phyloP scores from a whole-genome alignment of 2,797 vertebrate genomes.

The Enteromius afrohamiltoni region DNA sequence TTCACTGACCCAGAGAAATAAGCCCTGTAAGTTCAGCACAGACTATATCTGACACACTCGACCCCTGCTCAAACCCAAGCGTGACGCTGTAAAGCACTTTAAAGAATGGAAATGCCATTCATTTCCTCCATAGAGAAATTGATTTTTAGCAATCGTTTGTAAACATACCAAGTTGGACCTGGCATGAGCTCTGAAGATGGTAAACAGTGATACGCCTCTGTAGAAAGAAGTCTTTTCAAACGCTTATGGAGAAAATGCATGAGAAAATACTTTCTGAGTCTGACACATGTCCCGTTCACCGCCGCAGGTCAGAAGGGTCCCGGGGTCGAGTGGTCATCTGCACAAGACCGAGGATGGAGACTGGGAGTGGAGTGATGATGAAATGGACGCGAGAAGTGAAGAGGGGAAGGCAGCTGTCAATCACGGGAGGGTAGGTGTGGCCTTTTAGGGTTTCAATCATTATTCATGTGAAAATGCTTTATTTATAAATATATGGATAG shows the following conservation, averaged over 20 bases:
- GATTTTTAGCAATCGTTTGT: background rate
- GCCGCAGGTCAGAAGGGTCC: conserved; percentile 90
- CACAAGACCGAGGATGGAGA: conserved; percentile 98
- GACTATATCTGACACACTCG: background rate
- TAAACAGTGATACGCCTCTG: background rate
- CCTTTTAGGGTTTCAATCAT: background rate
- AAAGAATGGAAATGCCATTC: too few species aligned
- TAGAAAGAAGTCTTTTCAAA: background rate
- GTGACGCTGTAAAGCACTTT: background rate
- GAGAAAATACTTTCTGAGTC: conserved; percentile 1
- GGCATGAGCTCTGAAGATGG: background rate
- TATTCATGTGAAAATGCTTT: background rate
- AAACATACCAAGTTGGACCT: background rate
- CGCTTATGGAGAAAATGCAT: background rate
- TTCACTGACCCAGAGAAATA: conserved; percentile 10
- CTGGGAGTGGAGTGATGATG: conserved; percentile 99
- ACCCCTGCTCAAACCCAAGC: background rate
- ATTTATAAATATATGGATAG: background rate
- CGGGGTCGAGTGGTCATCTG: conserved; percentile 94
- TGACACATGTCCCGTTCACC: background rate
- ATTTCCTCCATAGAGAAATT: conserved; percentile 14
- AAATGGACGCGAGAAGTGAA: conserved; percentile 93
- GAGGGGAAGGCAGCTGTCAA: conserved; percentile 91
- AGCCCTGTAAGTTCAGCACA: background rate
- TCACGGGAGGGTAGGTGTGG: conserved; percentile 86